Evolutionary conservation across 30 jellyfish, hydroid and myxozoan species (phyloP).

Genomic region (Turritopsis rubra): DNA sequence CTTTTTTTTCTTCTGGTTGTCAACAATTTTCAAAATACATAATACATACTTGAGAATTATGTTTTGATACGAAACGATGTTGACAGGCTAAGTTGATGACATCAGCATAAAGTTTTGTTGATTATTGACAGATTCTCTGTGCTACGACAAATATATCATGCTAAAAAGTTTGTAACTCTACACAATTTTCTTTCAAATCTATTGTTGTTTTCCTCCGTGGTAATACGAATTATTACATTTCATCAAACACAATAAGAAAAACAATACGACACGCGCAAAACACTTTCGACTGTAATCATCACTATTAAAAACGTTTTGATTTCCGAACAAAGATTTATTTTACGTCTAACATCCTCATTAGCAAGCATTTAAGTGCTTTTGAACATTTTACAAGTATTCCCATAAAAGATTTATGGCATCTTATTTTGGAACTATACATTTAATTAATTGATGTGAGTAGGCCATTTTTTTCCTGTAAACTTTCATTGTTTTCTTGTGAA

Average conservation of each 20-base stretch:
- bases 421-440: not conserved
- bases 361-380: not conserved
- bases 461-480: not conserved
- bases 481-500: not conserved
- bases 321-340: not conserved
- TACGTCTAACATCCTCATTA: not conserved
- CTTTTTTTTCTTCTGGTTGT: not conserved
- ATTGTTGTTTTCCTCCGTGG: not conserved
- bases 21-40: not conserved
- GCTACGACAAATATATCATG: not conserved
- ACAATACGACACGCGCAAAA: not conserved
- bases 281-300: not conserved
- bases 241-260: not conserved
- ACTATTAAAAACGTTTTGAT: not conserved
- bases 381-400: not conserved
- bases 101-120: not conserved
- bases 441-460: not conserved
- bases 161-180: not conserved
- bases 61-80: not conserved
- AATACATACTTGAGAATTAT: not conserved
- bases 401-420: not conserved
- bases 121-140: not conserved
- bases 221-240: not conserved
- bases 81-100: not conserved
- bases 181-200: not conserved